Evolutionary conservation across 1,140 invertebrate genomes (phyloP).

Genomic region (Papilio polytes): DNA sequence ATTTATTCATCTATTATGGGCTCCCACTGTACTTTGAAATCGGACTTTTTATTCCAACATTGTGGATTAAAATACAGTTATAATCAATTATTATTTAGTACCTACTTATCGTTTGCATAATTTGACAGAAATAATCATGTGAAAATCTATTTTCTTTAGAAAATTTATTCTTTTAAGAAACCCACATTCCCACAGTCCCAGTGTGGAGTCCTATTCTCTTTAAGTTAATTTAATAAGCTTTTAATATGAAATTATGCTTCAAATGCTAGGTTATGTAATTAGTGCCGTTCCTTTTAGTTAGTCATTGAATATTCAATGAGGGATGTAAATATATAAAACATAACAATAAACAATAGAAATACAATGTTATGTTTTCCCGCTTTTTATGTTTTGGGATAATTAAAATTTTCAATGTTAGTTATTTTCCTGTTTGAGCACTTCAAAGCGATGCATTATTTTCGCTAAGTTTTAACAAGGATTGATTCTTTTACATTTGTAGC

Average conservation of each 20-base stretch:
- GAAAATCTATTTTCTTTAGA: too few species aligned
- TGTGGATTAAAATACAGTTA: too few species aligned
- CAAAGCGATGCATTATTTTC: conserved; percentile 49
- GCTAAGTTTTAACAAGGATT: background rate
- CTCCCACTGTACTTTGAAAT: too few species aligned
- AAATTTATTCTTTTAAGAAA: background rate
- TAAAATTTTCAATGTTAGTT: conserved; percentile 59
- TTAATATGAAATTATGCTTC: conserved; percentile 49
- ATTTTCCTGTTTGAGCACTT: conserved; percentile 62
- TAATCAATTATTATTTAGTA: too few species aligned
- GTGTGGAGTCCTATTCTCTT: background rate
- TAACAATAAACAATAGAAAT: background rate
- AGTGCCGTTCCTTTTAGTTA: conserved; percentile 47
- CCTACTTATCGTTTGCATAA: too few species aligned
- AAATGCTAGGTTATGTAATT: conserved; percentile 23
- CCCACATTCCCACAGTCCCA: background rate
- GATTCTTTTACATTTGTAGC: background rate
- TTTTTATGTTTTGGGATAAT: conserved; percentile 40
- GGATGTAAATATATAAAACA: conserved; percentile 57
- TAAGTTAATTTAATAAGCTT: conserved; percentile 19
- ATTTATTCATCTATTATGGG: too few species aligned
- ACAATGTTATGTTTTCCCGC: conserved; percentile 37
- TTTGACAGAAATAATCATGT: too few species aligned
- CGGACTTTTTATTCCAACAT: too few species aligned
- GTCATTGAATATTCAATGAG: conserved; percentile 49